phyloP scores from a whole-genome alignment of 2,113 vertebrate genomes.

The Synodontis membranacea region DNA sequence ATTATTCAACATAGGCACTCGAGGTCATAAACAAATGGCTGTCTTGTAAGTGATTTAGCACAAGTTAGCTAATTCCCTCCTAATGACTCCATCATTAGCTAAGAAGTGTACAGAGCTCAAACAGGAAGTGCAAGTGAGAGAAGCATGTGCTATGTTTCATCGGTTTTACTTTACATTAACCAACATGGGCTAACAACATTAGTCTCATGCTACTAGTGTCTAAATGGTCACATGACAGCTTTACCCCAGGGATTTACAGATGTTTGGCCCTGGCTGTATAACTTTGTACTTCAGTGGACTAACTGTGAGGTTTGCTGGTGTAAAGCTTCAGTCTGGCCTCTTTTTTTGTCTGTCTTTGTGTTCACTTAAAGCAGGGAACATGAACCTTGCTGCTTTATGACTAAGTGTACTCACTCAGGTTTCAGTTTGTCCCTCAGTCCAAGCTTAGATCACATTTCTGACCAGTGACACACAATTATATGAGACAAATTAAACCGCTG shows the following conservation, averaged over 20 bases:
- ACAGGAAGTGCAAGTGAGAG: neutral
- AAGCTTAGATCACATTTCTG: constrained; percentile 22
- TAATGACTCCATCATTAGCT: neutral
- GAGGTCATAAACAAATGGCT: neutral
- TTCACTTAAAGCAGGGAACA: neutral
- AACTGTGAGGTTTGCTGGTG: neutral
- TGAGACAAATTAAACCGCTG: neutral
- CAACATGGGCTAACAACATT: neutral
- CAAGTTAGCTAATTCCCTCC: neutral
- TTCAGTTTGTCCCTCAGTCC: constrained; percentile 4
- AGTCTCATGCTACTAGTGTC: neutral
- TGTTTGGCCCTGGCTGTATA: neutral
- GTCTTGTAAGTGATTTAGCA: constrained; percentile 9
- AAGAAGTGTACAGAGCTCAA: neutral
- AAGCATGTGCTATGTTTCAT: neutral
- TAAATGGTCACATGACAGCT: neutral
- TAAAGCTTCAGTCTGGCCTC: neutral
- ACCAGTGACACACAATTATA: constrained; percentile 6
- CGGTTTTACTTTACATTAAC: neutral
- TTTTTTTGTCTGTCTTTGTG: constrained; percentile 2
- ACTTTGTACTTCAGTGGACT: neutral
- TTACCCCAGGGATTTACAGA: neutral
- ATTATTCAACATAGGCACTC: neutral
- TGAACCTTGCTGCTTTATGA: neutral
- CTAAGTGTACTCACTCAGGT: constrained; percentile 20